Evolutionary conservation across 2,797 vertebrate genomes (phyloP).

Genomic region (Bovichtus variegatus): DNA sequence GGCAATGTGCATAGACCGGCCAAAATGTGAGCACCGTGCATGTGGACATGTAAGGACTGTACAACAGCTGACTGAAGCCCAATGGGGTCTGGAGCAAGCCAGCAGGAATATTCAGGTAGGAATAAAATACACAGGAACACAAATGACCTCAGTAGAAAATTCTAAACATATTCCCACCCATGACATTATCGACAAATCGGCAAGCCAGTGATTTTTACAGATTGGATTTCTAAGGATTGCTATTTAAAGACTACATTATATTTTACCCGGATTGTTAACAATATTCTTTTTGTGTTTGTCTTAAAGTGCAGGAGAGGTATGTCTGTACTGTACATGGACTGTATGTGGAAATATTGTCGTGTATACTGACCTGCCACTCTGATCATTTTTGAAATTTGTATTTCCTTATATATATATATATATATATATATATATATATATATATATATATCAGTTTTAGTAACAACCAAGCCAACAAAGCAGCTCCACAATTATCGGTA

Average conservation of each 20-base stretch:
- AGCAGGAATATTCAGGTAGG: constrained; percentile 76
- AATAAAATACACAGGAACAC: not conserved
- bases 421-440: too few relatives aligned
- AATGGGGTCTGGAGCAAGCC: constrained; percentile 83
- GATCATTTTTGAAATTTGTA: not conserved
- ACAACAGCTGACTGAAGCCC: constrained; percentile 49
- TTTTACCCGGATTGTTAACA: not conserved
- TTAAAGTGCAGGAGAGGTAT: not conserved
- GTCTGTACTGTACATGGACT: not conserved
- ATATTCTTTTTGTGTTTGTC: not conserved
- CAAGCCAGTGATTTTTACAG: not conserved
- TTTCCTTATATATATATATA: not conserved
- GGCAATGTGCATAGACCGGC: not conserved
- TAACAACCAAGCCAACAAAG: not conserved
- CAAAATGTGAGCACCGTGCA: constrained; percentile 12
- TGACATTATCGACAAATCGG: not conserved
- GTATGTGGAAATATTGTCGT: not conserved
- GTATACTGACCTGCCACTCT: not conserved
- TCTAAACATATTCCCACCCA: not conserved
- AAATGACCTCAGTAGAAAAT: not conserved
- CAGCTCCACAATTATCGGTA: not conserved
- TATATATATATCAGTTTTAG: not conserved
- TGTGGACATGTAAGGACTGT: constrained; percentile 29
- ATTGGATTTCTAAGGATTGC: not conserved
- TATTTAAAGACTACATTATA: not conserved